These are phyloP conservation scores for Podiceps cristatus DNA, from an alignment of 2,113 vertebrate genomes.

Conservation along the genomic window DNA sequence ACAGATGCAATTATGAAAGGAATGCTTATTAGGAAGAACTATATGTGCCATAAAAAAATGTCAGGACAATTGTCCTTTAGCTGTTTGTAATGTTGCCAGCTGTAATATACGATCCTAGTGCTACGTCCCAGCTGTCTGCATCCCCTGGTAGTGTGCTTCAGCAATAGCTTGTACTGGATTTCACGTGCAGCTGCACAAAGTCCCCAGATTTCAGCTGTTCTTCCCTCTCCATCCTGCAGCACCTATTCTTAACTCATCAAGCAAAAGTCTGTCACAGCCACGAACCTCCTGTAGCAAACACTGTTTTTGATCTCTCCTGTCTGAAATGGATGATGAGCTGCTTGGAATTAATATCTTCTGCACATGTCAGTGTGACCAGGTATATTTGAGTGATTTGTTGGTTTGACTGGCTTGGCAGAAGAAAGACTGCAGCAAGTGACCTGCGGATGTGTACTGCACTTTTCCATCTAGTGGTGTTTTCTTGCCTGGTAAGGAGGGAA, in stretches of 20 bases:
- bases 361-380: conserved; percentile 29
- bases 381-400: background rate
- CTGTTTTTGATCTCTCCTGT: background rate
- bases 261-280: background rate
- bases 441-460: background rate
- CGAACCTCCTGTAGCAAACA: background rate
- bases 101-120: background rate
- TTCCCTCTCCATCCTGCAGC: background rate
- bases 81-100: conserved; percentile 13
- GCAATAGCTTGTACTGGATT: background rate
- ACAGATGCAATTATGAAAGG: conserved; percentile 50
- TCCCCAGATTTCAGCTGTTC: background rate
- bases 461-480: background rate
- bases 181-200: background rate
- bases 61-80: conserved; percentile 43
- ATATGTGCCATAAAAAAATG: conserved; percentile 25
- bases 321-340: conserved; percentile 13
- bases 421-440: background rate
- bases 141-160: background rate
- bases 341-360: conserved; percentile 9
- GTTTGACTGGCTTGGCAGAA: background rate
- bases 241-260: background rate
- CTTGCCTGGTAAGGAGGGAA: background rate
- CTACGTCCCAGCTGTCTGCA: background rate
- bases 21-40: conserved; percentile 31